Evolutionary conservation across 2,113 vertebrate genomes (phyloP).

Genomic region (Hyperopisus bebe): DNA sequence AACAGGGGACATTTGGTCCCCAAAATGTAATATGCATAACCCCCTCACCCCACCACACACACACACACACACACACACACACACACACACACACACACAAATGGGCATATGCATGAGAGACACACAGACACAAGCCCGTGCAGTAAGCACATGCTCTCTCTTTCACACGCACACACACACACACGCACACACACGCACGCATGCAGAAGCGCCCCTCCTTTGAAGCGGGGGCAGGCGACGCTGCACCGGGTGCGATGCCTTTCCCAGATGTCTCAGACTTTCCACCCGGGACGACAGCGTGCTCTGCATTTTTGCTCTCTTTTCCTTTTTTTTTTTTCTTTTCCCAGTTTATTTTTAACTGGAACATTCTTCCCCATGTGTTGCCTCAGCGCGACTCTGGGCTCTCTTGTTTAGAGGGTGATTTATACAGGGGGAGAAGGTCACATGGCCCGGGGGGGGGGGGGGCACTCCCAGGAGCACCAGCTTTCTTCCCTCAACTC

Average conservation of each 20-base stretch:
- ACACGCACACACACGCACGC: constrained; percentile 32
- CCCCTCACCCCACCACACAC: too few species aligned
- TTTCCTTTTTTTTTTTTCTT: constrained; percentile 20
- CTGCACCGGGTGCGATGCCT: constrained; percentile 54
- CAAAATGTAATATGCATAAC: too few species aligned
- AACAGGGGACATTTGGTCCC: too few species aligned
- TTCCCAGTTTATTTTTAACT: constrained; percentile 55
- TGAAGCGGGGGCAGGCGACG: constrained; percentile 29
- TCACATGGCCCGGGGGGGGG: constrained; percentile 44
- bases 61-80: background rate
- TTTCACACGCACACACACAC: background rate
- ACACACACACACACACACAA: constrained; percentile 2
- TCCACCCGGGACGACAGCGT: constrained; percentile 34
- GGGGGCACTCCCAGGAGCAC: constrained; percentile 40
- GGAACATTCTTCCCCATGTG: constrained; percentile 62
- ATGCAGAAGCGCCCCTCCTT: constrained; percentile 26
- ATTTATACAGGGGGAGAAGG: constrained; percentile 54
- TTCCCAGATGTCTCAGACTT: constrained; percentile 49
- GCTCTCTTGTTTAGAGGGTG: constrained; percentile 51
- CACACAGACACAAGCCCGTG: constrained; percentile 35
- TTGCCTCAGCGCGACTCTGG: constrained; percentile 55
- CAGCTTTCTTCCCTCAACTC: constrained; percentile 60
- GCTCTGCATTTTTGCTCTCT: constrained; percentile 41
- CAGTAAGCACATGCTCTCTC: background rate
- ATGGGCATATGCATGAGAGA: constrained; percentile 16